Evolutionary conservation across 2,888 invertebrate genomes (phyloP).

Genomic region (Beris morrisii): DNA sequence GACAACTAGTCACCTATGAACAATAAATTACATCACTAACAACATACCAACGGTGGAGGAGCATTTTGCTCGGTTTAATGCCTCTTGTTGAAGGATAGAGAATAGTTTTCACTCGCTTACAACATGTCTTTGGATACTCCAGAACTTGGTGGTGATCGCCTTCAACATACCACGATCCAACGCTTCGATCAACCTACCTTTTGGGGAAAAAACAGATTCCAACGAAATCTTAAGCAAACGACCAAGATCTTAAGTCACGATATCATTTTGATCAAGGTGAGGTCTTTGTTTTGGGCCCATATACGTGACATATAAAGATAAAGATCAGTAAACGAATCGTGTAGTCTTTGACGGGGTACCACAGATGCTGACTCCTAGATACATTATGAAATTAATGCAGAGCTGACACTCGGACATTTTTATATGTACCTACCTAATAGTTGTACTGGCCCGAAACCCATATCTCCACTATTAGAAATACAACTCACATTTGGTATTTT

Average conservation of each 20-base stretch:
- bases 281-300: conserved; percentile 29
- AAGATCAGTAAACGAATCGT: conserved; percentile 27
- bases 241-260: conserved; percentile 27
- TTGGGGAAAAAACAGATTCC: conserved; percentile 14
- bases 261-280: conserved; percentile 31
- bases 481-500: too few species aligned
- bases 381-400: conserved; percentile 31
- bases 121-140: background rate
- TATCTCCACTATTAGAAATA: too few species aligned
- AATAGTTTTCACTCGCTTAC: background rate
- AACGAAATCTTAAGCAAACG: conserved; percentile 3
- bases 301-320: conserved; percentile 13
- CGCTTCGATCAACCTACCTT: conserved; percentile 2
- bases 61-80: background rate
- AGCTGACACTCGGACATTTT: conserved; percentile 29
- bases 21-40: conserved; percentile 27
- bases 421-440: background rate
- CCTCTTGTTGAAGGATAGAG: conserved; percentile 7
- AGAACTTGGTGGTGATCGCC: background rate
- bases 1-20: conserved; percentile 26
- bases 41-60: conserved; percentile 21
- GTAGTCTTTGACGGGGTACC: conserved; percentile 23
- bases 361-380: conserved; percentile 26
- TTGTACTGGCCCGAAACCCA: too few species aligned
- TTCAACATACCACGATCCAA: background rate